Evolutionary conservation across 1,140 invertebrate genomes (phyloP).

Genomic region (Formica selysi): DNA sequence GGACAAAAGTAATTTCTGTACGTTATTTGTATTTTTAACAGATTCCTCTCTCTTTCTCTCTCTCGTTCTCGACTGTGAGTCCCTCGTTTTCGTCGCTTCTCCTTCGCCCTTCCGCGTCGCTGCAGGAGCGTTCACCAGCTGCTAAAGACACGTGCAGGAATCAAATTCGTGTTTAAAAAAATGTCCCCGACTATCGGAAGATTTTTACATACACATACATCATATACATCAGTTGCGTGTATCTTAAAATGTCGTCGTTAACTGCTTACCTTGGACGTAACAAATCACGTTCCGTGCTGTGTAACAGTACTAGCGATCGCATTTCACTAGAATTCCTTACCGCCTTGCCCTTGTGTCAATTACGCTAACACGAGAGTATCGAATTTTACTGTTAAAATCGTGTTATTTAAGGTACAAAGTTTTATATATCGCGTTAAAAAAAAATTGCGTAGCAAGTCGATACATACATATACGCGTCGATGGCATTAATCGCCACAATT

Average conservation of each 20-base stretch:
- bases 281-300: slow-evolving; percentile 9
- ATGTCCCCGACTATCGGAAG: neutral
- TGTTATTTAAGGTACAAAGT: neutral
- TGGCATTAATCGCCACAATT: neutral
- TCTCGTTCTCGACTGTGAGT: no score
- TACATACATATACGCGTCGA: neutral
- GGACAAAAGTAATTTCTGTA: slow-evolving; percentile 86
- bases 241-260: slow-evolving; percentile 1
- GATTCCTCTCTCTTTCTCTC: slow-evolving; percentile 54
- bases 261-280: slow-evolving; percentile 2
- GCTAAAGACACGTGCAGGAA: slow-evolving; percentile 44
- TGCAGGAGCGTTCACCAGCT: slow-evolving; percentile 5
- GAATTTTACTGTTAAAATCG: neutral
- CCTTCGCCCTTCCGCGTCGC: neutral
- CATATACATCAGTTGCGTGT: neutral
- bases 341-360: neutral
- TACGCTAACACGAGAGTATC: neutral
- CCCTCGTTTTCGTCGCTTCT: slow-evolving; percentile 65
- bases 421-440: neutral
- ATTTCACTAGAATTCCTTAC: neutral
- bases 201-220: slow-evolving; percentile 5
- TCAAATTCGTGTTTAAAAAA: slow-evolving; percentile 51
- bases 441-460: neutral
- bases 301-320: slow-evolving; percentile 25
- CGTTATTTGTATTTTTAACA: slow-evolving; percentile 85